phyloP scores from a whole-genome alignment of 2,888 invertebrate genomes.

The Nomada lathburiana region DNA sequence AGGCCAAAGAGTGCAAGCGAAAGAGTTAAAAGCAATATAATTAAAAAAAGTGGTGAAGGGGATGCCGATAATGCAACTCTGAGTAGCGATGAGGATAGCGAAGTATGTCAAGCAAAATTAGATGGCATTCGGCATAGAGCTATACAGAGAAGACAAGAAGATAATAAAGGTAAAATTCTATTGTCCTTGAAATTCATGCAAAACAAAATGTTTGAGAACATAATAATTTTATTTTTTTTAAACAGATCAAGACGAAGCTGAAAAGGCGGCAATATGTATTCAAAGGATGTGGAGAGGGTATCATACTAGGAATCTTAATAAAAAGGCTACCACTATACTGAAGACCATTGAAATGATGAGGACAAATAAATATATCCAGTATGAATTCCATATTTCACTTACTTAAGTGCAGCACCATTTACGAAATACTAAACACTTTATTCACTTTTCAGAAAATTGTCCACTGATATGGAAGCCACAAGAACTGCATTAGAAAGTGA shows the following conservation, averaged over 20 bases:
- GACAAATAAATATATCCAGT: slow-evolving; percentile 94
- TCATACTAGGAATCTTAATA: slow-evolving; percentile 90
- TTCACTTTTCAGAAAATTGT: slow-evolving; percentile 87
- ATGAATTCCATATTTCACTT: slow-evolving; percentile 79
- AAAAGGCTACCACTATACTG: slow-evolving; percentile 87
- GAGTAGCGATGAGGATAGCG: slow-evolving; percentile 87
- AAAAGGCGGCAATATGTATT: slow-evolving; percentile 90
- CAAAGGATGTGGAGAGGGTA: slow-evolving; percentile 96
- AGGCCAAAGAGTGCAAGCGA: slow-evolving; percentile 75
- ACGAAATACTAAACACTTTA: slow-evolving; percentile 10
- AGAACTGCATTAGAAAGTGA: slow-evolving; percentile 94
- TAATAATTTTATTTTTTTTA: slow-evolving; percentile 13
- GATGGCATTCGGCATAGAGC: slow-evolving; percentile 88
- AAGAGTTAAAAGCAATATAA: slow-evolving; percentile 65
- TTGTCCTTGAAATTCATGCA: not conserved
- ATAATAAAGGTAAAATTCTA: slow-evolving; percentile 76
- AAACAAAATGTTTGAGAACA: not conserved
- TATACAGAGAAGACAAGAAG: slow-evolving; percentile 84
- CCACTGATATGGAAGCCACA: slow-evolving; percentile 93
- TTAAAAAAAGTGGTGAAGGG: slow-evolving; percentile 67
- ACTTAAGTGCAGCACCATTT: not conserved
- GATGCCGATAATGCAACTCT: slow-evolving; percentile 70
- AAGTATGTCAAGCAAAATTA: slow-evolving; percentile 89
- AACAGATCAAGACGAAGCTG: slow-evolving; percentile 78
- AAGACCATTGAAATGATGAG: slow-evolving; percentile 91